Conservation (phyloP, 2,797 vertebrate species). For the Liparis tanakae region DNA sequence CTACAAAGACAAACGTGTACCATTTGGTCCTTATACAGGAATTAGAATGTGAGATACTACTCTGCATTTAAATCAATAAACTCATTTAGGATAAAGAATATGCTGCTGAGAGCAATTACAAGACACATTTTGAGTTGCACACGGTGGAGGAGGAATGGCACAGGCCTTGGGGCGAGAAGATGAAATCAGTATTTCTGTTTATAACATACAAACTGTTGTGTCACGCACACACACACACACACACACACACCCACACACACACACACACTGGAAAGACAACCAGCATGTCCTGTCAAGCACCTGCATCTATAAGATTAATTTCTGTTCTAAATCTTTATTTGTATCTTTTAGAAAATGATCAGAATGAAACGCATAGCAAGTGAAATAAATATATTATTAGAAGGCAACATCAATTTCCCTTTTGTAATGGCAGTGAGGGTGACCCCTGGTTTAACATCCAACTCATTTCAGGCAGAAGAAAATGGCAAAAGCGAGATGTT, state of each 20-base stretch:
- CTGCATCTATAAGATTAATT: constrained; percentile 9
- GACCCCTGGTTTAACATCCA: not conserved
- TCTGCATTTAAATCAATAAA: constrained; percentile 12
- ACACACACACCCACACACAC: constrained; percentile 10
- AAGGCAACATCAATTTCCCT: constrained; percentile 23
- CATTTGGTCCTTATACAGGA: constrained; percentile 37
- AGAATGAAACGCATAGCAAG: constrained; percentile 6
- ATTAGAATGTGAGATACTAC: constrained; percentile 1
- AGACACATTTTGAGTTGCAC: not conserved
- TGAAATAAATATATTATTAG: constrained; percentile 24
- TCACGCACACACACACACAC: not conserved
- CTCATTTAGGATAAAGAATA: constrained; percentile 14
- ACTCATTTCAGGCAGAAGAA: not conserved
- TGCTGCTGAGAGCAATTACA: not conserved
- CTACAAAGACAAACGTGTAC: constrained; percentile 16
- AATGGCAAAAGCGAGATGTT: not conserved
- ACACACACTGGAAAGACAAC: constrained; percentile 21
- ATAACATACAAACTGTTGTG: constrained; percentile 13
- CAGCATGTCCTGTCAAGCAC: constrained; percentile 1
- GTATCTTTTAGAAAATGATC: constrained; percentile 18
- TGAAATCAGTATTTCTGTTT: constrained; percentile 17
- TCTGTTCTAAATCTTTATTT: constrained; percentile 20
- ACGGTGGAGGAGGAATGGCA: constrained; percentile 30
- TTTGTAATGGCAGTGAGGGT: constrained; percentile 1
- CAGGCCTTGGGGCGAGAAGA: constrained; percentile 15